Base-by-base conservation (phyloP, 2,113 vertebrate species). In the Platichthys flesus region DNA sequence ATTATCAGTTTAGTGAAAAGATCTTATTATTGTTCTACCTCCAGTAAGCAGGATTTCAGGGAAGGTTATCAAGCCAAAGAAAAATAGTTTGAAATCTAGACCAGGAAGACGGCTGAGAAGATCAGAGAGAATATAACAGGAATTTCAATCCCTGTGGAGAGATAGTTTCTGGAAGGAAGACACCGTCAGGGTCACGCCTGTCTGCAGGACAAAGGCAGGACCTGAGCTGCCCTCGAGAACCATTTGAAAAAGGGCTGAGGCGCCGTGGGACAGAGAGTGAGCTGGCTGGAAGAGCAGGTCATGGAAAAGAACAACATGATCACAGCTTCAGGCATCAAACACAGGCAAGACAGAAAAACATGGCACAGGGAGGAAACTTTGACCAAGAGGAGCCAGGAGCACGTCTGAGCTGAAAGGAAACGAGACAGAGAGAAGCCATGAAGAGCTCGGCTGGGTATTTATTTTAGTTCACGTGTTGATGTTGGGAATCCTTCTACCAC, bases 71-170 rank as follows among this genome's bases (percentile, higher is more conserved):
- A 13, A 59, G 23, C 28, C 23, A 49, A 67, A 62, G 8, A 21
- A 8, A 47, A 73, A 62, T 4, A 18, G 13, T 45, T 66, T 14
- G 54, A 35, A 73, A 60, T 45, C 3, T 13, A 26, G 13, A 61
- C 4, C 56, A 69, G 35, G 64, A 58, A 76, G 21, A 57, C 20
- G 6, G 18, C 62, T 47, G 14, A 54, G 1, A 23, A 63, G 71
- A 76, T 74, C 47, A 61, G 26, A 83, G 21, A 64, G 37, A 60
- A 71, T 31, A n/a, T 37, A 31, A 59, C 47, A 54, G 67, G 49
- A 78, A 51, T 42, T 57, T 3, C 2, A 65, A 0, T 31, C 9
- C 28, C 42, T n/a, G 56, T 37, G 62, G 20, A 35, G 26, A 45
- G 35, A 42, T 12, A 15, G 1, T 24, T 42, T 49, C 9, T 40